Evolutionary conservation across 2,113 vertebrate genomes (phyloP).

Genomic region (Cercopithecus mona): DNA sequence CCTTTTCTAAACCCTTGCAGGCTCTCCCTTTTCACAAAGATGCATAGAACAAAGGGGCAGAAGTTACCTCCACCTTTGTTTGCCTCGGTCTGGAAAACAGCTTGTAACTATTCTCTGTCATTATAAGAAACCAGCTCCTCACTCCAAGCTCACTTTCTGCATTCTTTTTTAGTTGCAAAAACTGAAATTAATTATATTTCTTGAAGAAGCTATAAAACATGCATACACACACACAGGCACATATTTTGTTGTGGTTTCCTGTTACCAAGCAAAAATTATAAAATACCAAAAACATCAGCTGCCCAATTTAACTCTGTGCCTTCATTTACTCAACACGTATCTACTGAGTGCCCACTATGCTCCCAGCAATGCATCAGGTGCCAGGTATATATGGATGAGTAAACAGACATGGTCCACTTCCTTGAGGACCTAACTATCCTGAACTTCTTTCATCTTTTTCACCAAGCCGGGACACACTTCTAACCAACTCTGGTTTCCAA

Average conservation of each 20-base stretch:
- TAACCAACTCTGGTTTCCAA: neutral
- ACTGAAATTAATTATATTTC: conserved; percentile 29
- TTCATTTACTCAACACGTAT: neutral
- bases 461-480: neutral
- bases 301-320: neutral
- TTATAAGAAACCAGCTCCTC: neutral
- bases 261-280: neutral
- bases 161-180: neutral
- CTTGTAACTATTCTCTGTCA: neutral
- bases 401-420: neutral
- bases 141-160: neutral
- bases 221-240: neutral
- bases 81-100: neutral
- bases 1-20: neutral
- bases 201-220: conserved; percentile 13
- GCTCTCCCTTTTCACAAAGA: neutral
- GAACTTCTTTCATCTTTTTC: neutral
- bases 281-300: neutral
- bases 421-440: neutral
- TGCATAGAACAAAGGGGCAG: neutral
- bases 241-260: neutral
- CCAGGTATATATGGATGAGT: neutral
- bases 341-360: neutral
- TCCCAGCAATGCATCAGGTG: neutral
- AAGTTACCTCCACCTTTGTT: neutral